A percentile compares a stretch with the other conserved stretches of the same genome.
Conservation (phyloP, 2,888 invertebrate genomes). For the Pycnomerus fuliginosus region DNA sequence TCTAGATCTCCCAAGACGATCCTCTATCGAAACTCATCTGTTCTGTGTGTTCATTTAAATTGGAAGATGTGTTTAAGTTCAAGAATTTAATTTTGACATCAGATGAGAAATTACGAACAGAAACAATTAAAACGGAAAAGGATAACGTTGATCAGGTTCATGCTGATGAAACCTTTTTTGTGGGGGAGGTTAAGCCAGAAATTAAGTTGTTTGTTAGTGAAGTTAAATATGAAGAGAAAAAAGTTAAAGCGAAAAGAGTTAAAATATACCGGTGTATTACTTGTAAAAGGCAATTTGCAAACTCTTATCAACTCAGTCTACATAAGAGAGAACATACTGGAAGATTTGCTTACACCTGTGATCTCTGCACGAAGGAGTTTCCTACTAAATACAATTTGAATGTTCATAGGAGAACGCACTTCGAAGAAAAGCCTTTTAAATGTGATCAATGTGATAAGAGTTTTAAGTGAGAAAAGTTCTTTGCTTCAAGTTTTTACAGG, state of each 20-base stretch:
- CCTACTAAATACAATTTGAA: slow-evolving; percentile 6
- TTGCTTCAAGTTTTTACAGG: neutral
- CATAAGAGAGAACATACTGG: slow-evolving; percentile 9
- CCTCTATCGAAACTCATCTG: no score
- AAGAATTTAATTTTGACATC: slow-evolving; percentile 9
- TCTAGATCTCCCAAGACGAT: no score
- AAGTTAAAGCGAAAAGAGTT: slow-evolving; percentile 1
- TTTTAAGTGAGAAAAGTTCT: slow-evolving; percentile 7
- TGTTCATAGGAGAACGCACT: slow-evolving; percentile 9
- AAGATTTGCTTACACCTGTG: slow-evolving; percentile 7
- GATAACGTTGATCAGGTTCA: neutral
- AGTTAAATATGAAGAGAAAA: neutral
- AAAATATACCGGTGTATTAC: slow-evolving; percentile 7
- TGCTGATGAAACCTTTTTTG: neutral
- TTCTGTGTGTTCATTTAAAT: no score
- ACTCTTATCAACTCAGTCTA: slow-evolving; percentile 2
- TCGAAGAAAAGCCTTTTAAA: slow-evolving; percentile 8
- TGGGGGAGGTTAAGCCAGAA: neutral
- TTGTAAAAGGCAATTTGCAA: slow-evolving; percentile 6
- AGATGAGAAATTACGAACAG: slow-evolving; percentile 1
- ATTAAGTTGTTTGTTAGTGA: neutral
- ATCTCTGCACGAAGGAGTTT: slow-evolving; percentile 11
- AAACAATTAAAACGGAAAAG: neutral
- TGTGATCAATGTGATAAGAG: slow-evolving; percentile 13
- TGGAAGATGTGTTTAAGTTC: slow-evolving; percentile 4